Percentiles rank a stretch among this genome's conserved stretches.
These are phyloP conservation scores for Capitella teleta DNA, from an alignment of 1,140 invertebrate genomes.

Conservation along the genomic window DNA sequence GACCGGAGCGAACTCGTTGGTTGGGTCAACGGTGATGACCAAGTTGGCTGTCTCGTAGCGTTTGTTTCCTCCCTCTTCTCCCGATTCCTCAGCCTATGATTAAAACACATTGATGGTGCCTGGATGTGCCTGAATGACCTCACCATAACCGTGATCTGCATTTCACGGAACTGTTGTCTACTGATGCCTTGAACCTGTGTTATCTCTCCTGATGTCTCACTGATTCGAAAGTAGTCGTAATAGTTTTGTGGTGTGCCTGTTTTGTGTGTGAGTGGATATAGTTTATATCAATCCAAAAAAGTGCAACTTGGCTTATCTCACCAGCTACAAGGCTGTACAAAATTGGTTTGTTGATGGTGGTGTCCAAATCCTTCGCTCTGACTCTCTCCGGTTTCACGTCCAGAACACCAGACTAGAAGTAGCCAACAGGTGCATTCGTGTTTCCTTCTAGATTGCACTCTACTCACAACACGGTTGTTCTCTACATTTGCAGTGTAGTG, in stretches of 20 bases:
- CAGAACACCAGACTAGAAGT: constrained; percentile 8
- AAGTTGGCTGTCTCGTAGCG: constrained; percentile 10
- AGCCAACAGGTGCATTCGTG: too few species aligned
- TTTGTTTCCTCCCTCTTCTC: neutral
- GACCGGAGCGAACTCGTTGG: constrained; percentile 1
- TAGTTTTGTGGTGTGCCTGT: neutral
- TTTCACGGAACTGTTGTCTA: constrained; percentile 1
- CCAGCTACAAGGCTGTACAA: neutral
- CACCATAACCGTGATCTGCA: neutral
- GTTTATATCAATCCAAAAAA: too few species aligned
- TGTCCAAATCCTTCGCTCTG: constrained; percentile 1
- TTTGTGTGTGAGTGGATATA: too few species aligned
- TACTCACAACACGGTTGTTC: constrained; percentile 5
- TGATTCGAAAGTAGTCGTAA: neutral
- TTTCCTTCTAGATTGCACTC: too few species aligned
- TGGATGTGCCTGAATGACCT: neutral
- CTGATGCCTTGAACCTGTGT: constrained; percentile 11
- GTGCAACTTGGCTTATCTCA: too few species aligned
- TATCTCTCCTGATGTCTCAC: constrained; percentile 12
- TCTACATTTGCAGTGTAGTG: constrained; percentile 12
- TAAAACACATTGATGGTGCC: too few species aligned
- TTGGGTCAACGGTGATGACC: neutral
- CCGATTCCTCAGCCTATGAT: too few species aligned
- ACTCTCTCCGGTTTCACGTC: constrained; percentile 8
- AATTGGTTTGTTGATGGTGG: neutral